Evolutionary conservation across 2,888 invertebrate genomes (phyloP).

Genomic region (Luperina nickerlii): DNA sequence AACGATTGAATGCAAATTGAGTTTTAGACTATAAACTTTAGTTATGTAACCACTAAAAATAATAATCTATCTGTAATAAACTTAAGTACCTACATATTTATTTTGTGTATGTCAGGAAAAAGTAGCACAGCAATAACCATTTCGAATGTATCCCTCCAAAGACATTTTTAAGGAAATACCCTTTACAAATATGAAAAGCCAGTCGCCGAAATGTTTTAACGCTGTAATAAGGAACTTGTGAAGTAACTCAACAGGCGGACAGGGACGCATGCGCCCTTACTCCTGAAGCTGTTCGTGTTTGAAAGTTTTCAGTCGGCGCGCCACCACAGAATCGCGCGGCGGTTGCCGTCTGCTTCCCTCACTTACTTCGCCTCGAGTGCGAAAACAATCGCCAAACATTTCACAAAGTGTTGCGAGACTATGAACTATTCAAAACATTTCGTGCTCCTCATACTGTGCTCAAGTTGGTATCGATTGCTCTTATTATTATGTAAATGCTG

Average conservation of each 20-base stretch:
- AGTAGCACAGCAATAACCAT: neutral
- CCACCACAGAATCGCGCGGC: conserved; percentile 64
- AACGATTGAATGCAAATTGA: neutral
- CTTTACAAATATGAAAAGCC: conserved; percentile 42
- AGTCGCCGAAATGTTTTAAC: conserved; percentile 55
- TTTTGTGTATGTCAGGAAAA: conserved; percentile 1
- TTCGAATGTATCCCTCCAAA: conserved; percentile 15
- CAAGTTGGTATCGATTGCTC: conserved; percentile 81
- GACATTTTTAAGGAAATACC: conserved; percentile 26
- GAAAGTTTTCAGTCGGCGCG: conserved; percentile 75
- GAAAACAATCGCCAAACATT: conserved; percentile 53
- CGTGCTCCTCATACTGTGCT: conserved; percentile 81
- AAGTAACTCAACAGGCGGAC: conserved; percentile 75
- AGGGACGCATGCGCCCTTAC: conserved; percentile 74
- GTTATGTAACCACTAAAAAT: neutral
- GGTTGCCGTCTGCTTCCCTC: conserved; percentile 49
- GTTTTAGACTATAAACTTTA: neutral
- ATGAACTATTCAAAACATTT: conserved; percentile 82
- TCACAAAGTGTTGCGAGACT: conserved; percentile 64
- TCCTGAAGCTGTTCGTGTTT: conserved; percentile 57
- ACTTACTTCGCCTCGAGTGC: conserved; percentile 47
- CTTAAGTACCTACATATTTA: neutral
- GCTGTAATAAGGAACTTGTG: conserved; percentile 60
- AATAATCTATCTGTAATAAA: neutral
- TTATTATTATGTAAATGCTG: conserved; percentile 62